Conservation (phyloP, 2,888 invertebrate genomes). For the Heliconius aoede region DNA sequence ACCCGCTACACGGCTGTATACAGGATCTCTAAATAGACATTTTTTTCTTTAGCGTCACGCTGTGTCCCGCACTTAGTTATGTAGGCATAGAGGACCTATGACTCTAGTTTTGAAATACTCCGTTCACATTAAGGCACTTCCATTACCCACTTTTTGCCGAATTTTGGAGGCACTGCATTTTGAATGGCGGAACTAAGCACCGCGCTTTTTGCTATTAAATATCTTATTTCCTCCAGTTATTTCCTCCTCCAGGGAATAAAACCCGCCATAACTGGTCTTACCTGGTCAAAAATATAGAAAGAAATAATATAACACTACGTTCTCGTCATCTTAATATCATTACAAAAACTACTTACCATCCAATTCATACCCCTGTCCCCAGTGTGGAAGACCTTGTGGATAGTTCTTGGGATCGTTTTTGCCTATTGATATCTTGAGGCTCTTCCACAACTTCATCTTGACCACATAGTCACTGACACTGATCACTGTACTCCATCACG, state of each 20-base stretch:
- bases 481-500: constrained; percentile 47
- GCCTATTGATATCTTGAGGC: constrained; percentile 79
- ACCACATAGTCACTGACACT: constrained; percentile 63
- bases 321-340: background rate
- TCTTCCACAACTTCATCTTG: constrained; percentile 83
- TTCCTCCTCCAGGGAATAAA: too few relatives aligned
- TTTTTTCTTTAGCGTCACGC: background rate
- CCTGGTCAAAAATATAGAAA: background rate
- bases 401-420: constrained; percentile 71
- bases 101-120: background rate
- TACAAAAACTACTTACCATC: constrained; percentile 62
- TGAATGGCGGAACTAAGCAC: too few relatives aligned
- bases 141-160: background rate
- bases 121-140: background rate
- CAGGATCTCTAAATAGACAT: too few relatives aligned
- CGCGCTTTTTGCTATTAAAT: too few relatives aligned
- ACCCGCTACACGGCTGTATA: too few relatives aligned
- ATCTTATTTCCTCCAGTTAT: background rate
- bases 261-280: too few relatives aligned
- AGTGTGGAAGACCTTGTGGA: constrained; percentile 74
- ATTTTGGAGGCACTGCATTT: too few relatives aligned
- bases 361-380: constrained; percentile 76
- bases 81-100: background rate
- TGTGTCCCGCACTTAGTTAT: background rate
- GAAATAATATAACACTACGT: background rate